Conservation (phyloP, 2,888 invertebrate genomes). For the Acronicta psi region DNA sequence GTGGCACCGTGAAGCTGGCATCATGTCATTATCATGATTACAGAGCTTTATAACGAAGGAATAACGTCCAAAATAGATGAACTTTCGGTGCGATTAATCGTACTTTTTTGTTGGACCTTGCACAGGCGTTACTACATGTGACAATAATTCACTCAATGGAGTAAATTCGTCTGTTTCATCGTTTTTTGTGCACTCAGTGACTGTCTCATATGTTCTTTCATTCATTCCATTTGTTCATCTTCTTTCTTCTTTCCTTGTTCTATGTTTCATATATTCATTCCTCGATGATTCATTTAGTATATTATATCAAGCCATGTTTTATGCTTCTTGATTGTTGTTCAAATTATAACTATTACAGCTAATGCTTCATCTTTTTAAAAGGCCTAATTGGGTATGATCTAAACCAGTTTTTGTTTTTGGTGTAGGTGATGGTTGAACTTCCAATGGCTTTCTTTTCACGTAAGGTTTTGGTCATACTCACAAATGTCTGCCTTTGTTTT, state of each 20-base stretch:
- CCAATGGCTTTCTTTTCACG: too few relatives aligned
- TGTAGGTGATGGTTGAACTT: too few relatives aligned
- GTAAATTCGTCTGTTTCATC: slow-evolving; percentile 43
- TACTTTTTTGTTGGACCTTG: slow-evolving; percentile 39
- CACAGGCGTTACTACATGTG: slow-evolving; percentile 36
- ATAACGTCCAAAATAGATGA: slow-evolving; percentile 43
- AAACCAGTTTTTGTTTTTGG: neutral
- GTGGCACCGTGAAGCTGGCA: slow-evolving; percentile 50
- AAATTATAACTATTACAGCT: too few relatives aligned
- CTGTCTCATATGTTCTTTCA: slow-evolving; percentile 15
- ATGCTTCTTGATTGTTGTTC: too few relatives aligned
- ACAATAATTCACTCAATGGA: slow-evolving; percentile 42
- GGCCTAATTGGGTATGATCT: slow-evolving; percentile 11
- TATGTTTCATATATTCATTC: too few relatives aligned
- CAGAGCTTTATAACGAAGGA: slow-evolving; percentile 30
- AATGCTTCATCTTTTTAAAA: neutral
- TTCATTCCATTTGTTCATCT: slow-evolving; percentile 12
- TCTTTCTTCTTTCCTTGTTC: too few relatives aligned
- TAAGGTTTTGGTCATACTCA: too few relatives aligned
- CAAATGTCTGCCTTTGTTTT: too few relatives aligned
- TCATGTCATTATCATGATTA: slow-evolving; percentile 51
- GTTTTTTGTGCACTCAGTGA: slow-evolving; percentile 27
- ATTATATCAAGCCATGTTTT: too few relatives aligned
- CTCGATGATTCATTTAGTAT: too few relatives aligned
- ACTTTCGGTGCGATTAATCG: slow-evolving; percentile 39